A percentile compares a stretch with the other conserved stretches of the same genome.
phyloP scores from a whole-genome alignment of 2,888 invertebrate species.

The Sisyra nigra region DNA sequence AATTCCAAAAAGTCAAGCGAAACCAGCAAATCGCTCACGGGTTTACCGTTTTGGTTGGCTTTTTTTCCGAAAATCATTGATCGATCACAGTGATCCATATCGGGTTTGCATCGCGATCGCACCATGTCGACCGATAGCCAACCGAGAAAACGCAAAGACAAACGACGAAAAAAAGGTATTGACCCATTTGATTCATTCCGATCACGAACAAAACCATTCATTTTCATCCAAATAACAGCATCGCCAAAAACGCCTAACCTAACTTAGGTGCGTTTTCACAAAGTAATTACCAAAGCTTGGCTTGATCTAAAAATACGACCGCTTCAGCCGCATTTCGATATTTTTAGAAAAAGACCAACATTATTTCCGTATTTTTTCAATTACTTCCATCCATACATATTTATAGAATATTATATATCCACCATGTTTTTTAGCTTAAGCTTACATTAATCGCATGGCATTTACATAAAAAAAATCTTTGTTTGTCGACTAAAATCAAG shows the following conservation, averaged over 20 bases:
- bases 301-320: too few relatives aligned
- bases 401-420: too few relatives aligned
- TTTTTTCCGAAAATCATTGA: too few relatives aligned
- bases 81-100: background rate
- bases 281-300: too few relatives aligned
- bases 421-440: too few relatives aligned
- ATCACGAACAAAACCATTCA: background rate
- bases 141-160: slow-evolving; percentile 73
- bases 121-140: slow-evolving; percentile 75
- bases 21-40: too few relatives aligned
- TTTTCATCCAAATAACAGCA: too few relatives aligned
- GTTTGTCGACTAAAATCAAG: background rate
- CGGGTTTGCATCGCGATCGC: slow-evolving; percentile 20
- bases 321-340: too few relatives aligned
- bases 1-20: too few relatives aligned
- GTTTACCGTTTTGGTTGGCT: too few relatives aligned
- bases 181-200: slow-evolving; percentile 5
- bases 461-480: background rate
- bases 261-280: too few relatives aligned
- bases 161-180: slow-evolving; percentile 66
- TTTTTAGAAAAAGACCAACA: background rate
- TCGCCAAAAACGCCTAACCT: too few relatives aligned
- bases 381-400: background rate
- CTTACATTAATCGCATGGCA: background rate
- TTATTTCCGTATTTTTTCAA: background rate